phyloP scores from a whole-genome alignment of 2,797 vertebrate species.

The Chelon auratus region DNA sequence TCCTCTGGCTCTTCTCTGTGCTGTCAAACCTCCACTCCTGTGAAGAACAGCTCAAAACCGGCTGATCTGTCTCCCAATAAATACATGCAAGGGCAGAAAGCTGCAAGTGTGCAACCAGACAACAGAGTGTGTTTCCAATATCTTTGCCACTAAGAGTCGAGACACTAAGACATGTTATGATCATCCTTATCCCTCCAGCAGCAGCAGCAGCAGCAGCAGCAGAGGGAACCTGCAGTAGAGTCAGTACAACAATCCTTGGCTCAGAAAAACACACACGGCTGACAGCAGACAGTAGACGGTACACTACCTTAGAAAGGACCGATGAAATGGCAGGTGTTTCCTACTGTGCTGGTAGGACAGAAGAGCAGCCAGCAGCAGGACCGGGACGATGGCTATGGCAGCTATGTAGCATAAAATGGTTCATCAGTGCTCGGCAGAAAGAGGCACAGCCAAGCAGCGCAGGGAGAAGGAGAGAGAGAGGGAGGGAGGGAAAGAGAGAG shows the following conservation, averaged over 20 bases:
- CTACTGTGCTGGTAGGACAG: conserved; percentile 74
- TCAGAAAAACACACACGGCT: conserved; percentile 66
- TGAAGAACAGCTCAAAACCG: conserved; percentile 53
- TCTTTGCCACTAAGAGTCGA: conserved; percentile 34
- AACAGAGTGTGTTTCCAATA: conserved; percentile 45
- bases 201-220: conserved; percentile 43
- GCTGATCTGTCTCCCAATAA: conserved; percentile 45
- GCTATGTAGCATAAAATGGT: conserved; percentile 86
- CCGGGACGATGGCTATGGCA: conserved; percentile 72
- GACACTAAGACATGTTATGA: conserved; percentile 64
- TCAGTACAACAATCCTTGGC: conserved; percentile 60
- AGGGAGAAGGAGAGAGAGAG: conserved; percentile 29
- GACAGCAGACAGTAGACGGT: conserved; percentile 68
- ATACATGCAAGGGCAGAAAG: conserved; percentile 26
- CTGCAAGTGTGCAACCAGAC: conserved; percentile 32
- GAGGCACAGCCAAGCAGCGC: conserved; percentile 79
- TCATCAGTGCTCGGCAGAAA: conserved; percentile 84
- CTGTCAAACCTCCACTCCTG: conserved; percentile 55
- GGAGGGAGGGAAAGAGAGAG: conserved; percentile 47
- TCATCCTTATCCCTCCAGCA: conserved; percentile 62
- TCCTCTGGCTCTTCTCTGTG: conserved; percentile 66
- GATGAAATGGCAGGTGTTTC: conserved; percentile 74
- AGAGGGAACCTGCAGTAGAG: conserved; percentile 77
- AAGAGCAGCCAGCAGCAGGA: conserved; percentile 59
- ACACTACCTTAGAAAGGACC: conserved; percentile 79